Evolutionary conservation across 1,140 invertebrate genomes (phyloP).

Genomic region (Dufourea novaeangliae): DNA sequence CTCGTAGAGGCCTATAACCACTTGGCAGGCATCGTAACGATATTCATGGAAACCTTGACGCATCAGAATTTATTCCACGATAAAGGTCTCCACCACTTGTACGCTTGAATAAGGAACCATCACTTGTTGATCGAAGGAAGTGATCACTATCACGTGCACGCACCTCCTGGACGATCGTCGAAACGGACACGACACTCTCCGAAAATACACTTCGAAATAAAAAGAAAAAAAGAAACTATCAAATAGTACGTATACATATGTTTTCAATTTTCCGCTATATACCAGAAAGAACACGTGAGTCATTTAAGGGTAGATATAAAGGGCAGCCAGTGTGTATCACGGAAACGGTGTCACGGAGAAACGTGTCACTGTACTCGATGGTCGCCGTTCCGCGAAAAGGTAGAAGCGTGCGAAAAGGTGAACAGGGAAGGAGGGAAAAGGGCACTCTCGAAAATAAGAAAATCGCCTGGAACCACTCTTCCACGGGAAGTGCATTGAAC

Average conservation of each 20-base stretch:
- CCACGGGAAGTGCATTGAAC: conserved; percentile 59
- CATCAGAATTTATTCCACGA: conserved; percentile 17
- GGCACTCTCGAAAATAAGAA: conserved; percentile 11
- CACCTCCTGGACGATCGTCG: background rate
- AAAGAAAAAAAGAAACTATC: too few species aligned
- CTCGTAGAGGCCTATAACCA: background rate
- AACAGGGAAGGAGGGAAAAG: background rate
- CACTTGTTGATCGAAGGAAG: conserved; percentile 35
- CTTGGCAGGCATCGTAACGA: background rate
- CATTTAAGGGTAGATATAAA: too few species aligned
- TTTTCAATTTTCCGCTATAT: too few species aligned
- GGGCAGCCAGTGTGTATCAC: too few species aligned
- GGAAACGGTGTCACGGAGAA: background rate
- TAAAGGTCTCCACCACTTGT: background rate
- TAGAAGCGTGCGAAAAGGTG: conserved; percentile 8
- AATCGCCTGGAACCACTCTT: conserved; percentile 13
- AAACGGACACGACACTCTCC: background rate
- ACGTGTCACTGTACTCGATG: background rate
- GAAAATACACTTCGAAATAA: background rate
- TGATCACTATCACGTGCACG: conserved; percentile 6
- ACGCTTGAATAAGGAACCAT: background rate
- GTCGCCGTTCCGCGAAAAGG: background rate
- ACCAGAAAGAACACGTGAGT: too few species aligned
- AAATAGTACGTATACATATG: too few species aligned
- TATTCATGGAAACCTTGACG: conserved; percentile 34